A percentile compares a stretch with the other conserved stretches of the same genome.
phyloP scores from a whole-genome alignment of 2,888 invertebrate species.

The Melieria picta region DNA sequence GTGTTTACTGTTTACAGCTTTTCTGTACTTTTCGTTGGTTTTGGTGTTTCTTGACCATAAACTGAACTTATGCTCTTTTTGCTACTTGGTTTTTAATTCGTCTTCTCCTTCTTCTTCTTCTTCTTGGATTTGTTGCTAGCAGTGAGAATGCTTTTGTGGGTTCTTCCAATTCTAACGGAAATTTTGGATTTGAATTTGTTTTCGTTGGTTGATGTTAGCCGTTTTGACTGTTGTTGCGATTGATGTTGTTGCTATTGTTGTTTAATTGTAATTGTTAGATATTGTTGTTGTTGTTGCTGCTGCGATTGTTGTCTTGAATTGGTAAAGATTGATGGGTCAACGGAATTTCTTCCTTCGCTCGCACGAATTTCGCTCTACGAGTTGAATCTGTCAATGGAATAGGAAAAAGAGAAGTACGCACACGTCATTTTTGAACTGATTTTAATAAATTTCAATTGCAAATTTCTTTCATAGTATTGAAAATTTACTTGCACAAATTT shows the following conservation, averaged over 20 bases:
- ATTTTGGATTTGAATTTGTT: slow-evolving; percentile 21
- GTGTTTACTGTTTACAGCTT: not conserved
- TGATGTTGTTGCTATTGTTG: slow-evolving; percentile 11
- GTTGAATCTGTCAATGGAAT: slow-evolving; percentile 17
- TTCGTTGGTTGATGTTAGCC: slow-evolving; percentile 11
- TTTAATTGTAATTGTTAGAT: slow-evolving; percentile 20
- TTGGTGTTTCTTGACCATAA: slow-evolving; percentile 11
- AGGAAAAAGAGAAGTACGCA: not conserved
- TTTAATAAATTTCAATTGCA: too few relatives aligned
- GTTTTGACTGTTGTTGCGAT: slow-evolving; percentile 9
- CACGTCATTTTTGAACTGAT: not conserved
- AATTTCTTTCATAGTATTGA: too few relatives aligned
- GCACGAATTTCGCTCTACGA: slow-evolving; percentile 10
- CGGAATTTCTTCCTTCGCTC: slow-evolving; percentile 20
- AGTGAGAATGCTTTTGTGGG: slow-evolving; percentile 8
- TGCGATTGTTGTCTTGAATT: slow-evolving; percentile 12
- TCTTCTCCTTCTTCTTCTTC: slow-evolving; percentile 8
- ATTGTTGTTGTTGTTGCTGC: slow-evolving; percentile 23
- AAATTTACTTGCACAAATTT: too few relatives aligned
- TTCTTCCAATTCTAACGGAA: slow-evolving; percentile 21
- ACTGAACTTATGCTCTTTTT: slow-evolving; percentile 11
- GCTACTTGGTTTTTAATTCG: slow-evolving; percentile 7
- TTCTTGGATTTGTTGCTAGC: slow-evolving; percentile 5
- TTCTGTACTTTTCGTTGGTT: slow-evolving; percentile 8
- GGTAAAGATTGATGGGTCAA: slow-evolving; percentile 7